Evolutionary conservation across 2,113 vertebrate genomes (phyloP).

Genomic region (Glaucidium brasilianum): DNA sequence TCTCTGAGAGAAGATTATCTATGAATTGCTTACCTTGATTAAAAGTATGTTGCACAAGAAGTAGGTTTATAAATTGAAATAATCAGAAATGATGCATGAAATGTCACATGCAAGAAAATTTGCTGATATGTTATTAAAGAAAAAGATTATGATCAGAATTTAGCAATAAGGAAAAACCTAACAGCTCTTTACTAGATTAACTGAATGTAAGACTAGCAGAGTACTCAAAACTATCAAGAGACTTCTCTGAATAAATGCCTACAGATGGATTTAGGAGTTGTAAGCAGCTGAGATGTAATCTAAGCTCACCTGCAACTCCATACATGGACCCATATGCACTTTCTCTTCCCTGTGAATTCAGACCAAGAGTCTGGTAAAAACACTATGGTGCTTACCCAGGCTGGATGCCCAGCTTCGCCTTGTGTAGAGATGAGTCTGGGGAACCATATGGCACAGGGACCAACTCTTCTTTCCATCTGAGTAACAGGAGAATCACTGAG

Average conservation of each 20-base stretch:
- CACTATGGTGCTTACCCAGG: neutral
- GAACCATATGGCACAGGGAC: neutral
- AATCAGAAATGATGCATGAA: neutral
- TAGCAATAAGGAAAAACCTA: neutral
- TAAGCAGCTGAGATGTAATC: neutral
- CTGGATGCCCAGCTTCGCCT: neutral
- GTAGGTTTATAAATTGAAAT: neutral
- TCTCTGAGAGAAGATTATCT: neutral
- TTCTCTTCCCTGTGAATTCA: neutral
- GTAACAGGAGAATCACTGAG: neutral
- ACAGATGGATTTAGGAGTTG: neutral
- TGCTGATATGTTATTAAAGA: neutral
- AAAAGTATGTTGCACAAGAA: neutral
- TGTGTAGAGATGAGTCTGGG: rapidly evolving
- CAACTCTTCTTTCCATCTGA: neutral
- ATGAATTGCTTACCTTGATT: neutral
- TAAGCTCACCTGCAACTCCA: neutral
- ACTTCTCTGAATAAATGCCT: neutral
- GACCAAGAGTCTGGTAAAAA: neutral
- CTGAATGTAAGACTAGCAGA: neutral
- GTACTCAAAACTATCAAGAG: neutral
- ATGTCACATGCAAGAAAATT: neutral
- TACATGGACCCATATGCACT: rapidly evolving
- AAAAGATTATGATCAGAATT: neutral
- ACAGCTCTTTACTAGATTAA: neutral